Evolutionary conservation across 2,888 invertebrate species (phyloP).

Genomic region (Pyrrhosoma nymphula): DNA sequence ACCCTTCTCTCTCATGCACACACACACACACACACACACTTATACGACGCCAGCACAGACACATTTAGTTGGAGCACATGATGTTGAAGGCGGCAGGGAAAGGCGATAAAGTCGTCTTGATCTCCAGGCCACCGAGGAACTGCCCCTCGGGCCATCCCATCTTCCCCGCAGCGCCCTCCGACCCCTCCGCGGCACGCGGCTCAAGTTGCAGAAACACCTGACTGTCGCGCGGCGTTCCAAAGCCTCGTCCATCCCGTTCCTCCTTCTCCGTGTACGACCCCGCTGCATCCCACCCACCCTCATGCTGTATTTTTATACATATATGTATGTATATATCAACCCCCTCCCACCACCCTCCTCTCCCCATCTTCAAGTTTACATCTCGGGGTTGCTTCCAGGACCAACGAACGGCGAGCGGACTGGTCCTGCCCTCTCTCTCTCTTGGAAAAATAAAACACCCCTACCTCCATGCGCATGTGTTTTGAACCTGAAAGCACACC

Average conservation of each 20-base stretch:
- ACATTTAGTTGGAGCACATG: constrained; percentile 26
- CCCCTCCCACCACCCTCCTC: not conserved
- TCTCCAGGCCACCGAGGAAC: constrained; percentile 57
- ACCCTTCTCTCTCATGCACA: not conserved
- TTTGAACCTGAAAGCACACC: not conserved
- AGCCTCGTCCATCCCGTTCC: not conserved
- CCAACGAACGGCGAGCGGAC: not conserved
- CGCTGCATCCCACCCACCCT: not conserved
- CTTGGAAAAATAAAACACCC: not conserved
- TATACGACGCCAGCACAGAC: not conserved
- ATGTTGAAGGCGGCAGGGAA: constrained; percentile 18
- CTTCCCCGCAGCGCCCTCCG: constrained; percentile 3
- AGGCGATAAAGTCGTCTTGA: constrained; percentile 61
- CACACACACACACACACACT: not conserved
- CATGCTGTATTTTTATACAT: too few species aligned
- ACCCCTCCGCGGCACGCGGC: constrained; percentile 58
- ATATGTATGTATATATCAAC: not conserved
- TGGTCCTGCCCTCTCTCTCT: not conserved
- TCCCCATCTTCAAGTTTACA: not conserved
- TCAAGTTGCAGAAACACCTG: constrained; percentile 66
- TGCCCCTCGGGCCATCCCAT: constrained; percentile 33
- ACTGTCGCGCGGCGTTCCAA: constrained; percentile 59
- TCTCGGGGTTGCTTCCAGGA: not conserved
- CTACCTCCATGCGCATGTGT: not conserved
- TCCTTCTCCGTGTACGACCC: not conserved